phyloP scores from a whole-genome alignment of 2,888 invertebrate species.

The Drymonia ruficornis region DNA sequence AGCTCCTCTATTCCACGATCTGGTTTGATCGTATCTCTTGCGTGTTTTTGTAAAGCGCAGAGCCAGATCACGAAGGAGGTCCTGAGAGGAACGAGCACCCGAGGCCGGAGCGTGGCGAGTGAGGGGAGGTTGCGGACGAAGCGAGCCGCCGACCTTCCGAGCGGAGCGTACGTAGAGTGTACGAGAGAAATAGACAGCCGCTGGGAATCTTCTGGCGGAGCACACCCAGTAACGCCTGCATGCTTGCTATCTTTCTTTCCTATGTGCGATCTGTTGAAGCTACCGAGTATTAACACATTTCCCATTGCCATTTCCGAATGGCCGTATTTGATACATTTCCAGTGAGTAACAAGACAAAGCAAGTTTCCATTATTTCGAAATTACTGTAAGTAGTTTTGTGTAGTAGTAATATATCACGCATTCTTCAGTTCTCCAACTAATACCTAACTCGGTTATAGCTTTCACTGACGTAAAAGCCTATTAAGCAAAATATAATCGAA shows the following conservation, averaged over 20 bases:
- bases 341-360: too few species aligned
- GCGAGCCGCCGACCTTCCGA: conserved; percentile 2
- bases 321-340: too few species aligned
- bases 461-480: too few species aligned
- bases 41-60: background rate
- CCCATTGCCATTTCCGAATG: background rate
- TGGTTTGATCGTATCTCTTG: background rate
- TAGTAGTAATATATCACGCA: too few species aligned
- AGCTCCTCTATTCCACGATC: background rate
- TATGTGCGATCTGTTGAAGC: background rate
- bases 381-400: too few species aligned
- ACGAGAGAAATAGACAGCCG: background rate
- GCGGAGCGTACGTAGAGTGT: background rate
- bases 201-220: background rate
- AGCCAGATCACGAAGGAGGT: background rate
- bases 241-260: background rate
- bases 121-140: background rate
- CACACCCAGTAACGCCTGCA: background rate
- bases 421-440: too few species aligned
- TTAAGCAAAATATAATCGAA: too few species aligned
- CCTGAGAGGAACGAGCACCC: background rate
- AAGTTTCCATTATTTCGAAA: too few species aligned
- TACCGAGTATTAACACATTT: background rate
- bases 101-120: background rate
- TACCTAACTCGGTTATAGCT: too few species aligned